Evolutionary conservation across 23 tunicate genomes (phyloP).

Genomic region (Halocynthia roretzi): DNA sequence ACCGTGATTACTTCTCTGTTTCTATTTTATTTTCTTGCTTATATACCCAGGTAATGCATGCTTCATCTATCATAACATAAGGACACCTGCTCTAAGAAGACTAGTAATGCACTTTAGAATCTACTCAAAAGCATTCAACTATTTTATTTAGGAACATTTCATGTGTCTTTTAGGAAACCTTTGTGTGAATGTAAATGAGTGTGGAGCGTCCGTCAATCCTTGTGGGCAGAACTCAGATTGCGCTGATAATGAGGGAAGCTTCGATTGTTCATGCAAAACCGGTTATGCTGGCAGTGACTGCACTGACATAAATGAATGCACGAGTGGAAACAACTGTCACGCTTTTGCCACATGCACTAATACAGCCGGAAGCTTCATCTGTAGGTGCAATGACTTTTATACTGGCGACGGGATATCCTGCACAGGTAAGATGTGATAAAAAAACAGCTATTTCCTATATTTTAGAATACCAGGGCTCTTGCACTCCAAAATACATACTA

Average conservation of each 20-base stretch:
- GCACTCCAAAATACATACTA: no score
- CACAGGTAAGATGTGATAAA: not conserved
- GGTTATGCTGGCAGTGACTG: slow-evolving; percentile 26
- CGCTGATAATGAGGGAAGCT: slow-evolving; percentile 15
- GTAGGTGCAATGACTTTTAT: slow-evolving; percentile 25
- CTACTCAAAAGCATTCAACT: no score
- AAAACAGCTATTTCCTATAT: no score
- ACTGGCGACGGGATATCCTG: slow-evolving; percentile 35
- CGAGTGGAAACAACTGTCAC: slow-evolving; percentile 21
- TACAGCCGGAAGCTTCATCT: slow-evolving; percentile 23
- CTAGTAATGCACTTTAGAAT: no score
- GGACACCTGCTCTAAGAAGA: no score
- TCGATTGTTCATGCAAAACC: slow-evolving; percentile 5
- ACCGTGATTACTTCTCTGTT: no score
- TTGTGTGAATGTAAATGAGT: slow-evolving; percentile 9
- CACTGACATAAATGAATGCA: slow-evolving; percentile 48
- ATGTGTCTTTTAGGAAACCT: not conserved
- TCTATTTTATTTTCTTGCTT: no score
- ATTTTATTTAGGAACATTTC: not conserved
- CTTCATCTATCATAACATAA: no score
- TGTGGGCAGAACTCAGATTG: slow-evolving; percentile 20
- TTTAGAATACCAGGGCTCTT: no score
- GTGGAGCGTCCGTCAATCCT: not conserved
- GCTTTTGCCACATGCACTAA: slow-evolving; percentile 29
- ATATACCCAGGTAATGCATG: no score